Conservation (phyloP, 2,113 vertebrate genomes). For the Hydrolagus affinis region DNA sequence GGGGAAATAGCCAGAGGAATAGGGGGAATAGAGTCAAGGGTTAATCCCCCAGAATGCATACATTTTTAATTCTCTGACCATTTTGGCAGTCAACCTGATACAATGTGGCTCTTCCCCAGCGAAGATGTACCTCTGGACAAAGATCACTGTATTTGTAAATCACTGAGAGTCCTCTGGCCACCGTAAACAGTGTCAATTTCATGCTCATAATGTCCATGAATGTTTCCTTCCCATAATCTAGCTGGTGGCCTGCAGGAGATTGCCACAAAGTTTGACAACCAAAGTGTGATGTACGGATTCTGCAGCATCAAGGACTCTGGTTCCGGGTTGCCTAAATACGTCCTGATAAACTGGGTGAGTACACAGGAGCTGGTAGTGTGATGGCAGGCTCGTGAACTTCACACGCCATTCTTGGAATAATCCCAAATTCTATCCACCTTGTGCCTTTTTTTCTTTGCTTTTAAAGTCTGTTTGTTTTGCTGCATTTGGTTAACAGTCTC, state of each 20-base stretch:
- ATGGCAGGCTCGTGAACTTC: no score
- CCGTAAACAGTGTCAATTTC: background rate
- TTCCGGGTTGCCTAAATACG: constrained; percentile 81
- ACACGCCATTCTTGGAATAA: no score
- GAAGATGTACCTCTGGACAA: background rate
- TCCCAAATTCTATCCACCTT: no score
- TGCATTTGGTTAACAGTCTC: background rate
- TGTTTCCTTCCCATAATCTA: constrained; percentile 45
- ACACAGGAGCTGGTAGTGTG: background rate
- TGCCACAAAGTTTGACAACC: constrained; percentile 76
- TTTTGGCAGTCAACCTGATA: background rate
- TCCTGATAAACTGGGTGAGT: constrained; percentile 97
- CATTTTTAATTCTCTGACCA: constrained; percentile 1
- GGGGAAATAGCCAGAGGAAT: no score
- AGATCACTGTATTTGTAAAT: background rate
- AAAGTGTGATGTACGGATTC: constrained; percentile 95
- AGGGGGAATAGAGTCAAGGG: background rate
- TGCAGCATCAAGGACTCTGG: constrained; percentile 88
- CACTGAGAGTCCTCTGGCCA: background rate
- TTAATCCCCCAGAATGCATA: background rate
- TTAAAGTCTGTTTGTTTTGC: no score
- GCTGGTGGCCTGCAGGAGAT: constrained; percentile 84
- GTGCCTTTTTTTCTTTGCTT: no score
- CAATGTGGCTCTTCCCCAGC: background rate
- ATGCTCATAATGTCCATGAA: constrained; percentile 15